Evolutionary conservation across 2,888 invertebrate genomes (phyloP).

Genomic region (Cepaea hortensis): DNA sequence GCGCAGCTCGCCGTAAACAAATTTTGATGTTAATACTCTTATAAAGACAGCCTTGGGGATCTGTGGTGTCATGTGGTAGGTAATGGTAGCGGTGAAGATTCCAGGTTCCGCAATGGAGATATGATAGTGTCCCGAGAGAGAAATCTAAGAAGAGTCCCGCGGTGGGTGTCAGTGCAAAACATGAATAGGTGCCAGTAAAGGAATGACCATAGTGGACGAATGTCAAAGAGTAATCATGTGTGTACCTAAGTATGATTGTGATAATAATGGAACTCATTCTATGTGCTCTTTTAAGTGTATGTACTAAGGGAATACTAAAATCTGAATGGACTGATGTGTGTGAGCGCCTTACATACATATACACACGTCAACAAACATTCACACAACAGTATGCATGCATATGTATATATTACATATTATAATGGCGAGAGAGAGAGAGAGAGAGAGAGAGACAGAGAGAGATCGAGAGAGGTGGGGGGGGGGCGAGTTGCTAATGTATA

Average conservation of each 20-base stretch:
- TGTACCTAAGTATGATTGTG: too few species aligned
- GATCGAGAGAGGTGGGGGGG: neutral
- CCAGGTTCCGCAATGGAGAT: too few species aligned
- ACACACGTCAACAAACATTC: neutral
- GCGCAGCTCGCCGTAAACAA: too few species aligned
- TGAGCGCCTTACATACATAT: neutral
- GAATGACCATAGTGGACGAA: too few species aligned
- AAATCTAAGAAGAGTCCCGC: neutral
- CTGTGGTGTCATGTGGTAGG: neutral
- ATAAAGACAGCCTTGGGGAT: neutral
- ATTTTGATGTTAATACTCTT: too few species aligned
- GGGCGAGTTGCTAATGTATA: neutral
- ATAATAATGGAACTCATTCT: too few species aligned
- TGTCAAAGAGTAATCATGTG: too few species aligned
- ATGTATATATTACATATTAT: neutral
- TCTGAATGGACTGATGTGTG: neutral
- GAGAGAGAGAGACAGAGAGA: neutral
- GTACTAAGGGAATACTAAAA: neutral
- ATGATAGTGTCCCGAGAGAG: too few species aligned
- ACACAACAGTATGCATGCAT: neutral
- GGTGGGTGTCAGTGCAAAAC: neutral
- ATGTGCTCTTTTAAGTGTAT: too few species aligned
- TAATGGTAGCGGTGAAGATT: neutral
- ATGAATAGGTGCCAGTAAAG: neutral
- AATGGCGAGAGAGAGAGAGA: neutral